Evolutionary conservation across 2,797 vertebrate species (phyloP), one percentile per base, ranked within the genome.

Genomic region (Hydrocynus forskahlii): DNA sequence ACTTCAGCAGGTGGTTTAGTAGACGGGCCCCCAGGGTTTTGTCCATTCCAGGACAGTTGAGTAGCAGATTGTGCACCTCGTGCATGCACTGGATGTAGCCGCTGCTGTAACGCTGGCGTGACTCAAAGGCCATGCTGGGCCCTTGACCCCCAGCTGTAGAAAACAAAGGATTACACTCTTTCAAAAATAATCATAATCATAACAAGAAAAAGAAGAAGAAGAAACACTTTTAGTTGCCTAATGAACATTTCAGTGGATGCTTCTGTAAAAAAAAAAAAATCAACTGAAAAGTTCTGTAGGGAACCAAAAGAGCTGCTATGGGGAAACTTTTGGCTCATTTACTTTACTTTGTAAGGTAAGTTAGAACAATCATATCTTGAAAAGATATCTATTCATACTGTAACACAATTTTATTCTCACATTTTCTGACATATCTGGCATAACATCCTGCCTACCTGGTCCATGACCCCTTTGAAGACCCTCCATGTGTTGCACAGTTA

Each of bases 51-150:
- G 88, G 86, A 83, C 88, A 91, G 85, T 81, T 90, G 35, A 90
- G 81, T 7, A 91, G 88, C 62, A 91, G 84, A 77, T 91, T 91
- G 80, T 91, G 90, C 23, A 91, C 90, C 85, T 91, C 90, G 1
- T 91, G 90, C 88, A 91, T 91, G 86, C 90, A 91, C 70, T 91
- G 90, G 66, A 91, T 91, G 76, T 91, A 91, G 43, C 90, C 90
- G 14, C 84, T 89, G 55, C 90, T 88, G 84, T 89, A 91, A 35
- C 90, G 87, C 78, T 91, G 89, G 19, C 85, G 88, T 45, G 88
- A 89, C 70, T 91, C 90, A 60, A 90, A 88, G 12, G 82, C 85
- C 70, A 81, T 50, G 67, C 67, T 85, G 48, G 69, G 76, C 23
- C 81, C 75, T 16, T 81, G 74, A 70, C 67, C 81, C 43, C 78